These are phyloP conservation scores for Thysanoteuthis rhombus DNA, from an alignment of 2,888 invertebrate species.

Conservation along the genomic window DNA sequence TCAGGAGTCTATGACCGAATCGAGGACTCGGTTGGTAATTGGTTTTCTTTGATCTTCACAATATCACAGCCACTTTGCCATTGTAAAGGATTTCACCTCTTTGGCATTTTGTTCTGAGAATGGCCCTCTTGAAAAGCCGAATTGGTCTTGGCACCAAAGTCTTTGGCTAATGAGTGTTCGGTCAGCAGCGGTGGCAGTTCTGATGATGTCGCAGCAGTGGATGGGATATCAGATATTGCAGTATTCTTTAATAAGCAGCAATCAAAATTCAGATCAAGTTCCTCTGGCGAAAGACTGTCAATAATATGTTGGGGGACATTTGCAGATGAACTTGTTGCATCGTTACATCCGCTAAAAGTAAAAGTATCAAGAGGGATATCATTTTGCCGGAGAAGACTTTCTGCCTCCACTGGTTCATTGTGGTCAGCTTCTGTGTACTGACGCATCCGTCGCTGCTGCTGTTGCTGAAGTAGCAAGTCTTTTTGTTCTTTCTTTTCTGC, in stretches of 20 bases:
- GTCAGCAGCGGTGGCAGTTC: background rate
- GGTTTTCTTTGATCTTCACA: background rate
- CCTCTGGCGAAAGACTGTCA: conserved; percentile 28
- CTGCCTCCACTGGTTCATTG: background rate
- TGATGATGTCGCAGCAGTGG: background rate
- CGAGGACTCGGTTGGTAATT: background rate
- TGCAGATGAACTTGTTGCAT: background rate
- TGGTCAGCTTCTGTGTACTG: background rate
- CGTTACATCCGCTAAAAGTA: background rate
- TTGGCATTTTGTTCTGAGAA: background rate
- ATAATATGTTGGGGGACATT: conserved; percentile 30
- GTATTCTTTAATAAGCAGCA: background rate
- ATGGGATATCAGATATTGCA: background rate
- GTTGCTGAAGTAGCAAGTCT: conserved; percentile 37
- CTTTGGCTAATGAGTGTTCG: background rate
- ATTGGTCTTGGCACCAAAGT: background rate
- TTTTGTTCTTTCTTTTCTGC: conserved; percentile 60
- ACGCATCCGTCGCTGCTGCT: conserved; percentile 39
- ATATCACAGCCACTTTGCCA: background rate
- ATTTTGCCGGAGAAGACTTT: background rate
- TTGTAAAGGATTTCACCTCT: background rate
- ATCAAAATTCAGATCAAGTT: conserved; percentile 32
- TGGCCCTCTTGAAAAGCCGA: background rate
- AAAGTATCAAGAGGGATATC: background rate
- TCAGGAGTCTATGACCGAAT: background rate